Conservation (phyloP, 1,140 invertebrate species). For the Zelostemma sp. region DNA sequence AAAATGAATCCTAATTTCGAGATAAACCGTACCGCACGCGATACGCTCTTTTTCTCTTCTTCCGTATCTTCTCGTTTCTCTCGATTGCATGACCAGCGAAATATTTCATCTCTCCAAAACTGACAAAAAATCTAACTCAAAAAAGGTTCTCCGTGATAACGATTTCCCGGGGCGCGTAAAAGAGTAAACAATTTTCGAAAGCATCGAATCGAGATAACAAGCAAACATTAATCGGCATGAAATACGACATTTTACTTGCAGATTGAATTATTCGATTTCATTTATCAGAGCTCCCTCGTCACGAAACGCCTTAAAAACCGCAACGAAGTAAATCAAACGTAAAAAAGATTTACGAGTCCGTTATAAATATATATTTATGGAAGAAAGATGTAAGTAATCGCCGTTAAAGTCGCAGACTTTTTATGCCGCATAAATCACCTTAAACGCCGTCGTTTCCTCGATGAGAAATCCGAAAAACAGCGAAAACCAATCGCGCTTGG, state of each 20-base stretch:
- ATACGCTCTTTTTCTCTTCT: conserved; percentile 16
- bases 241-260: conserved; percentile 18
- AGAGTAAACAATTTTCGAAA: too few relatives aligned
- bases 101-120: too few relatives aligned
- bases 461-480: conserved; percentile 53
- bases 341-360: conserved; percentile 49
- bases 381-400: conserved; percentile 50
- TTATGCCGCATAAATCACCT: conserved; percentile 60
- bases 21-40: conserved; percentile 14
- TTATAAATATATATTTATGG: conserved; percentile 53
- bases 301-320: conserved; percentile 40
- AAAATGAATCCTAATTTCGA: background rate
- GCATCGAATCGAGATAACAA: background rate
- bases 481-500: too few relatives aligned
- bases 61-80: conserved; percentile 3
- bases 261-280: conserved; percentile 39
- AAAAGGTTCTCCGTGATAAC: too few relatives aligned
- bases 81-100: conserved; percentile 26
- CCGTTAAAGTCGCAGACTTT: conserved; percentile 60
- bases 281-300: conserved; percentile 37
- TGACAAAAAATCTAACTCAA: too few relatives aligned
- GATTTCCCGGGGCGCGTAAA: too few relatives aligned
- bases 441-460: conserved; percentile 27
- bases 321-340: conserved; percentile 35
- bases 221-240: conserved; percentile 7